phyloP scores from a whole-genome alignment of 1,140 invertebrate genomes.

The Drosophila ironensis region DNA sequence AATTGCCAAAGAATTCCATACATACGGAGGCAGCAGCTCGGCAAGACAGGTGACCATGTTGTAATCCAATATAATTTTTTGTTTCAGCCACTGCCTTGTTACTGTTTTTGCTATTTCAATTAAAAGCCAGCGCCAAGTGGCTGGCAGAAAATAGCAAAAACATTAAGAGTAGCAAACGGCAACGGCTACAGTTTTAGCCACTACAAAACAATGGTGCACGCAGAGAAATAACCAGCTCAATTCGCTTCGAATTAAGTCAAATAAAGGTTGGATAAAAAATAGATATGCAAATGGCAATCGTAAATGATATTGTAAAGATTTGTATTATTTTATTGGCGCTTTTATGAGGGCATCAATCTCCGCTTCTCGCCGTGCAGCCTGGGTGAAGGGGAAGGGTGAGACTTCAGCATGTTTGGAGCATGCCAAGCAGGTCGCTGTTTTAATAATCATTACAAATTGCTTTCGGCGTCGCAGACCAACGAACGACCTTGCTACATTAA shows the following conservation, averaged over 20 bases:
- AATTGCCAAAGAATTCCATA: conserved; percentile 69
- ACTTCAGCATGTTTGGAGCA: conserved; percentile 24
- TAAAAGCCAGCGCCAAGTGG: conserved; percentile 50
- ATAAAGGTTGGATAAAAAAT: too few relatives aligned
- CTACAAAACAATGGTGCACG: conserved; percentile 11
- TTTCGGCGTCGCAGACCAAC: conserved; percentile 67
- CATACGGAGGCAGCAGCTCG: conserved; percentile 1
- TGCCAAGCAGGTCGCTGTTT: conserved; percentile 66
- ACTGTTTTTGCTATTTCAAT: conserved; percentile 65
- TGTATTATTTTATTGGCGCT: too few relatives aligned
- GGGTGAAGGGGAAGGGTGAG: conserved; percentile 23
- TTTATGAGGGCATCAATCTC: too few relatives aligned
- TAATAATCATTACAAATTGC: conserved; percentile 78
- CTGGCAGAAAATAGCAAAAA: conserved; percentile 20
- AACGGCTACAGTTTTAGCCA: conserved; percentile 43
- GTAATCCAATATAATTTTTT: conserved; percentile 71
- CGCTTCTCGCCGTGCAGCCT: conserved; percentile 2
- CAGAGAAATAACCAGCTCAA: neutral
- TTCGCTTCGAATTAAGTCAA: too few relatives aligned
- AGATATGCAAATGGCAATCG: too few relatives aligned
- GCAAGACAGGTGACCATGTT: conserved; percentile 40
- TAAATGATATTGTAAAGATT: too few relatives aligned
- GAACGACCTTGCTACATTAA: conserved; percentile 77
- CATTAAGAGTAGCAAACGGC: conserved; percentile 14
- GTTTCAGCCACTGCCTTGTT: conserved; percentile 38